These are phyloP conservation scores for Carettochelys insculpta DNA, from an alignment of 2,113 vertebrate genomes.

Conservation along the genomic window DNA sequence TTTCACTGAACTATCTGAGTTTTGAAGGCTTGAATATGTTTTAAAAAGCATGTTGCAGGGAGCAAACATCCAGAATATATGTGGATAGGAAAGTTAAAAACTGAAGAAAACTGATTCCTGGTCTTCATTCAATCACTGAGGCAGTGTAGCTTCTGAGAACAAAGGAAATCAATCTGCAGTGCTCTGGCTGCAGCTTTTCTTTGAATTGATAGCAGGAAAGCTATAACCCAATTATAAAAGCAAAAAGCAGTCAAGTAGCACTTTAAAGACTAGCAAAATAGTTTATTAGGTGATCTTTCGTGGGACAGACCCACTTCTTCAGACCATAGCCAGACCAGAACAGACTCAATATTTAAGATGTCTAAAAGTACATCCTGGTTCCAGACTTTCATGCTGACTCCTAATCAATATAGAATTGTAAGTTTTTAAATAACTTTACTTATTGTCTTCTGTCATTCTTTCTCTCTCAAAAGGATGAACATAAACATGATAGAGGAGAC, in stretches of 20 bases:
- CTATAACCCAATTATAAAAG: not conserved
- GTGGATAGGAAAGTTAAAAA: not conserved
- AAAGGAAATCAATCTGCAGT: not conserved
- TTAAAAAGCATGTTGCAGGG: not conserved
- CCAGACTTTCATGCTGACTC: not conserved
- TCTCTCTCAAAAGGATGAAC: conserved; percentile 39
- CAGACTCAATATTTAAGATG: too few relatives aligned
- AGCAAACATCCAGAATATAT: not conserved
- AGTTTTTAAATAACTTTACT: not conserved
- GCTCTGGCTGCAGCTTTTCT: not conserved
- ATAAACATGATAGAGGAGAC: conserved; percentile 39
- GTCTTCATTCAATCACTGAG: not conserved
- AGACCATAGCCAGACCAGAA: too few relatives aligned
- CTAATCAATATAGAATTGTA: not conserved
- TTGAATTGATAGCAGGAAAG: not conserved
- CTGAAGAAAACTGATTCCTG: not conserved
- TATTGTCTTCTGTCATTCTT: conserved; percentile 7
- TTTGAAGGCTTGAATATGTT: not conserved
- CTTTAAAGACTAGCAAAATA: too few relatives aligned
- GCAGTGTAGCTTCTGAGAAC: not conserved
- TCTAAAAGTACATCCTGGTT: not conserved
- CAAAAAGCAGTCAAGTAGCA: too few relatives aligned
- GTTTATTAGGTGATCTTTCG: too few relatives aligned
- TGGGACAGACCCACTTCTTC: too few relatives aligned
- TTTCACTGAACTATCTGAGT: not conserved